Base-by-base conservation (phyloP, 2,113 vertebrate species). In the Misgurnus anguillicaudatus region DNA sequence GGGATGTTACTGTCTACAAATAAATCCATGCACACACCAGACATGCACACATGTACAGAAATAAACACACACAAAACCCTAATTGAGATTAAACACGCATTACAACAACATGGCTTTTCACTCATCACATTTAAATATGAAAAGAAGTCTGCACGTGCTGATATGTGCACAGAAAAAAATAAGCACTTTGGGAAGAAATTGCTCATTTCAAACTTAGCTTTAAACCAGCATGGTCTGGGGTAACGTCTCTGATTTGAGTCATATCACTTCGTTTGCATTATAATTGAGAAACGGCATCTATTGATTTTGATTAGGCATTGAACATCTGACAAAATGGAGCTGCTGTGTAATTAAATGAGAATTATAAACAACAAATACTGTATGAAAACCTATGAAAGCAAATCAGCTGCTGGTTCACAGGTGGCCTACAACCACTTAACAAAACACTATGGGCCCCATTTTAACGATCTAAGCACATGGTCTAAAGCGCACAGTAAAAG, bases 71-170 rank as follows among this genome's bases (percentile, higher is more conserved):
- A 2, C 19, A 16, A 36, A 62, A 61, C 21, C 57, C 36, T 5
- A n/a, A n/a, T 41, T 16, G 70, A 58, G 70, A 73, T 45, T 60
- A 58, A 31, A 47, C 0, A 16, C 64, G 16, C 75, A 51, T 67
- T 31, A 16, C 67, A 66, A 58, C 3, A 21, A 78, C 57, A 11
- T 41, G 45, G 41, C 67, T 53, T 9, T 16, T 64, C 70, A 60
- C 7, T 4, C 78, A 81, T 85, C n/a, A 63, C 70, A 82, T 73
- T 72, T 64, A 16, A 72, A 72, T 64, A 55, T 55, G 78, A 79
- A 71, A 64, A 79, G 78, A 79, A 71, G 39, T 45, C 69, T 64
- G 77, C 39, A 17, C 19, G 1, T 6, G 57, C 24, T 61, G 71
- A 74, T 60, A 24, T 60, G 71, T 61, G 39, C 55, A 73, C 21